Evolutionary conservation across 2,888 invertebrate species (phyloP).

Genomic region (Lepidochrysops patricia): DNA sequence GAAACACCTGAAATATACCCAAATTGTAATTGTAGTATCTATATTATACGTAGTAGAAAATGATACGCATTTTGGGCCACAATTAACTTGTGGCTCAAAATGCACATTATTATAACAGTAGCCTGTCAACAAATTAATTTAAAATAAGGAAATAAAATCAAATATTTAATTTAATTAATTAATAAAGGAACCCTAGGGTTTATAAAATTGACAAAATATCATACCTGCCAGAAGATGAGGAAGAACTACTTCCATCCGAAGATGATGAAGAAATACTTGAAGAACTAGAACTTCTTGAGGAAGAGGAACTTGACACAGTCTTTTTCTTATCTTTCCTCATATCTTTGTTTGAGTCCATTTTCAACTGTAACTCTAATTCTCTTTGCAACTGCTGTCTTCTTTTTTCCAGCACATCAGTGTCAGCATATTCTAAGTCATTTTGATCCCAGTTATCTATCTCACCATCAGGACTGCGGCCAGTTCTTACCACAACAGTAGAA

Average conservation of each 20-base stretch:
- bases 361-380: slow-evolving; percentile 85
- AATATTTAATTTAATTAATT: too few species aligned
- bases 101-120: too few species aligned
- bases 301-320: slow-evolving; percentile 79
- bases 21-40: too few species aligned
- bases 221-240: slow-evolving; percentile 73
- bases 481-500: slow-evolving; percentile 76
- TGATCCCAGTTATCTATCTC: slow-evolving; percentile 86
- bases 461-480: slow-evolving; percentile 75
- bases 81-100: too few species aligned
- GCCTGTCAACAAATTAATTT: too few species aligned
- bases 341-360: slow-evolving; percentile 80
- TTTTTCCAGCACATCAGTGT: slow-evolving; percentile 85
- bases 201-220: too few species aligned
- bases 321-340: slow-evolving; percentile 81
- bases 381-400: slow-evolving; percentile 83
- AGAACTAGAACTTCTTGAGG: slow-evolving; percentile 78
- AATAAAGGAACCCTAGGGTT: too few species aligned
- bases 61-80: too few species aligned
- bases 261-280: slow-evolving; percentile 78
- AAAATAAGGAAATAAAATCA: too few species aligned
- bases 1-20: too few species aligned
- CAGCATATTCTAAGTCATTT: slow-evolving; percentile 85
- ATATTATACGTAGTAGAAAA: too few species aligned
- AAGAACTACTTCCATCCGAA: slow-evolving; percentile 79